phyloP scores from a whole-genome alignment of 2,113 vertebrate genomes.

The Cinclus cinclus region DNA sequence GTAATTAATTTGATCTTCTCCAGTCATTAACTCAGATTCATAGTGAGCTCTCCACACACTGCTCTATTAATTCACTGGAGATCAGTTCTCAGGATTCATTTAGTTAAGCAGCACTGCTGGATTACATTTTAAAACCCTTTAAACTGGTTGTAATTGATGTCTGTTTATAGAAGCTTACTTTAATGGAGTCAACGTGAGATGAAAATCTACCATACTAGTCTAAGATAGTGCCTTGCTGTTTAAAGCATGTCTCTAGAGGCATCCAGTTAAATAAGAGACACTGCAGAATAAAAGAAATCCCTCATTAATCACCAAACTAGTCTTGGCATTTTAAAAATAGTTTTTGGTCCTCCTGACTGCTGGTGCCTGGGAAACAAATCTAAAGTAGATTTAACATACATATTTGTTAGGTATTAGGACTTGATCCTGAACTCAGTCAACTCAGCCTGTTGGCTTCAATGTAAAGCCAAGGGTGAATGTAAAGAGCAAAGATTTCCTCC shows the following conservation, averaged over 20 bases:
- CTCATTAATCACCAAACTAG: conserved; percentile 53
- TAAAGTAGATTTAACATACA: not conserved
- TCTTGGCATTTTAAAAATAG: conserved; percentile 38
- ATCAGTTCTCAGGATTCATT: conserved; percentile 82
- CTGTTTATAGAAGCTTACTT: conserved; percentile 82
- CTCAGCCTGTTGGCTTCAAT: not conserved
- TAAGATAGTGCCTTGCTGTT: conserved; percentile 32
- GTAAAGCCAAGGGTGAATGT: not conserved
- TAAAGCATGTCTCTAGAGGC: conserved; percentile 53
- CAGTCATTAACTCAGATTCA: conserved; percentile 81
- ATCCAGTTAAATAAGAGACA: conserved; percentile 64
- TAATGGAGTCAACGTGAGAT: conserved; percentile 76
- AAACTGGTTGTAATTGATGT: conserved; percentile 86
- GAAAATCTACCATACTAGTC: conserved; percentile 63
- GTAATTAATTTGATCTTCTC: conserved; percentile 86
- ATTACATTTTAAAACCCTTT: conserved; percentile 83
- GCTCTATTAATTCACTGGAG: conserved; percentile 82
- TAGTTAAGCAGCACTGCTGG: conserved; percentile 81
- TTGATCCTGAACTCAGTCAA: not conserved
- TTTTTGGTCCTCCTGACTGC: conserved; percentile 11
- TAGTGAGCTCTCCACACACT: conserved; percentile 69
- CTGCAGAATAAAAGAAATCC: conserved; percentile 62
- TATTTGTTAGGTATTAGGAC: not conserved
- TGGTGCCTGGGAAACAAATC: not conserved
- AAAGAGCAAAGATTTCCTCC: not conserved